Evolutionary conservation across 2,888 invertebrate genomes (phyloP).

Genomic region (Diarsia rubi): DNA sequence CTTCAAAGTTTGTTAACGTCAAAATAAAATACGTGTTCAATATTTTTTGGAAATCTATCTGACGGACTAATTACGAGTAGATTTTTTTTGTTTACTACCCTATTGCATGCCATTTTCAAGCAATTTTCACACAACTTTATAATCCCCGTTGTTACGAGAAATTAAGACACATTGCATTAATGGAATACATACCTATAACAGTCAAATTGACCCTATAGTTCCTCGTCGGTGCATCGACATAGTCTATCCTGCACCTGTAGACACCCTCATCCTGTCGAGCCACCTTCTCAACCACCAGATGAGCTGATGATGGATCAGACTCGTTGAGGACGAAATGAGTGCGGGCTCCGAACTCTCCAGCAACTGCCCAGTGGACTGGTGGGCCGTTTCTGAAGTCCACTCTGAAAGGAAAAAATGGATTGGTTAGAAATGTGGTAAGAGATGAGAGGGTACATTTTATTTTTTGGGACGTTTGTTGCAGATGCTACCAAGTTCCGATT

Average conservation of each 20-base stretch:
- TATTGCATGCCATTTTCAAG: too few relatives aligned
- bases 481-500: background rate
- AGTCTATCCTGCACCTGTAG: slow-evolving; percentile 97
- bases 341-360: slow-evolving; percentile 94
- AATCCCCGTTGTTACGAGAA: too few relatives aligned
- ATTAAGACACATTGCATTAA: background rate
- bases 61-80: too few relatives aligned
- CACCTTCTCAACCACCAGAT: slow-evolving; percentile 94
- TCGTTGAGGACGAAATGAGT: slow-evolving; percentile 94
- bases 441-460: too few relatives aligned
- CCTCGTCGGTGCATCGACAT: slow-evolving; percentile 96
- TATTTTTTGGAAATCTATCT: too few relatives aligned
- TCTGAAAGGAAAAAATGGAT: slow-evolving; percentile 80
- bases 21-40: too few relatives aligned
- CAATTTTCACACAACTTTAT: too few relatives aligned
- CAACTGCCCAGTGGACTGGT: slow-evolving; percentile 94
- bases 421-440: background rate
- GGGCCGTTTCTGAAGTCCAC: slow-evolving; percentile 95
- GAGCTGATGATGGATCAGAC: slow-evolving; percentile 93
- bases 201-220: slow-evolving; percentile 96
- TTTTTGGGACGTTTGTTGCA: background rate
- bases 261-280: slow-evolving; percentile 94
- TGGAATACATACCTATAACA: slow-evolving; percentile 94
- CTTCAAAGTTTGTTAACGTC: too few relatives aligned
- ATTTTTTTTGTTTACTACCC: too few relatives aligned